phyloP scores from a whole-genome alignment of 2,797 vertebrate genomes.

The Nasua narica region DNA sequence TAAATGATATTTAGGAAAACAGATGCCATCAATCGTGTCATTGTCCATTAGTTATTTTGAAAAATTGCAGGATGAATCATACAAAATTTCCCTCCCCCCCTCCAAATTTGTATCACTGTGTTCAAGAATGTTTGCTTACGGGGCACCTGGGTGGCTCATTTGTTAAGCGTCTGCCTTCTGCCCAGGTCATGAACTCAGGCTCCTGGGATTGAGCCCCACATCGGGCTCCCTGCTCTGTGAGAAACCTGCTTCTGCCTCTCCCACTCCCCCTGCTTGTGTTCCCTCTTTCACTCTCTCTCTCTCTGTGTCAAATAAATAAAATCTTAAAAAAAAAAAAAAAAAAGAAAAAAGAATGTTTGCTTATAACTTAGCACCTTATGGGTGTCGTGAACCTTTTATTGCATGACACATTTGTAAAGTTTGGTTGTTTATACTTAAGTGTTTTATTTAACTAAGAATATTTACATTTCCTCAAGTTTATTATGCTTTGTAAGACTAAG shows the following conservation, averaged over 20 bases:
- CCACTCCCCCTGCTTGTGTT: too few species aligned
- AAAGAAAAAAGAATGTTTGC: not conserved
- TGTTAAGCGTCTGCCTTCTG: too few species aligned
- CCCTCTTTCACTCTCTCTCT: too few species aligned
- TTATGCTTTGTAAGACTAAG: not conserved
- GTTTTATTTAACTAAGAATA: not conserved
- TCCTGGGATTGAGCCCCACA: too few species aligned
- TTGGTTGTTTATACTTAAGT: not conserved
- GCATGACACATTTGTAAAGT: not conserved
- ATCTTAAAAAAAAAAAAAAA: too few species aligned
- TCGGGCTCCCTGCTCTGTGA: too few species aligned
- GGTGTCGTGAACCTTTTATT: not conserved
- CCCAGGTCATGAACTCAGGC: too few species aligned
- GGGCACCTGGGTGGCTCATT: too few species aligned
- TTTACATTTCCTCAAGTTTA: not conserved
- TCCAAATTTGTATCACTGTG: not conserved
- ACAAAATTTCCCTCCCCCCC: rapidly evolving
- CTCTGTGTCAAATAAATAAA: too few species aligned
- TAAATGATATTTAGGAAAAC: not conserved
- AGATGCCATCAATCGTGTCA: not conserved
- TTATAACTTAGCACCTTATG: not conserved
- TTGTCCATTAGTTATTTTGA: not conserved
- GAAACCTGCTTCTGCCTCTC: too few species aligned
- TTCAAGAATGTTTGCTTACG: not conserved
- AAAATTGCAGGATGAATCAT: not conserved